phyloP scores from a whole-genome alignment of 2,113 vertebrate species.

The Leucoraja erinaceus region DNA sequence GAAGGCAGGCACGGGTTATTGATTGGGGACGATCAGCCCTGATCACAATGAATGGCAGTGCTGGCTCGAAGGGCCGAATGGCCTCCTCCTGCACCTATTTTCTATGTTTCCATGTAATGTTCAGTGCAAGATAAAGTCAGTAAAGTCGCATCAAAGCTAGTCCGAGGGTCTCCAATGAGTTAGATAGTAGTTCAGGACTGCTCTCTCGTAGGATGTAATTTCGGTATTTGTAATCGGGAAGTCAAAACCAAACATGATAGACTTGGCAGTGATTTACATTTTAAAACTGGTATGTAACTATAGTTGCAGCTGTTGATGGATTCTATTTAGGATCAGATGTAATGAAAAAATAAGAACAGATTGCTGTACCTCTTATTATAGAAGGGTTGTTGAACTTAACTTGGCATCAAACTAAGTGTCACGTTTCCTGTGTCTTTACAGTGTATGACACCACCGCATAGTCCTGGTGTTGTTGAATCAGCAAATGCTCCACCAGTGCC shows the following conservation, averaged over 20 bases:
- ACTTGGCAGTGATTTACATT: background rate
- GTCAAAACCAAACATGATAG: background rate
- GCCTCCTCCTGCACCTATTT: no score
- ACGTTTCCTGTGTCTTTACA: slow-evolving; percentile 47
- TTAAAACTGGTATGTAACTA: background rate
- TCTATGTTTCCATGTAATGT: no score
- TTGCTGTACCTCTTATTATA: background rate
- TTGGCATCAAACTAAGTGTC: background rate
- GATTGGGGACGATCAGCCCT: no score
- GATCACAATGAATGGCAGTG: no score
- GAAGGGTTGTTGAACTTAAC: background rate
- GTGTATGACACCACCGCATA: slow-evolving; percentile 97
- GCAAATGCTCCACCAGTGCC: slow-evolving; percentile 51
- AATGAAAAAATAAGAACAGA: background rate
- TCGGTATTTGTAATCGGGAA: background rate
- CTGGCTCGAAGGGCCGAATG: no score
- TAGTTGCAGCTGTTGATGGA: background rate
- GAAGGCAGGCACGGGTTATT: no score
- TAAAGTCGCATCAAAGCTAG: no score
- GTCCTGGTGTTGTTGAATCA: slow-evolving; percentile 76
- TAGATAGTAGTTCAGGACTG: no score
- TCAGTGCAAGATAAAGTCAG: no score
- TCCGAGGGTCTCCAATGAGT: no score
- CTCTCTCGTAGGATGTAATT: no score
- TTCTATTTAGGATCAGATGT: background rate